phyloP scores from a whole-genome alignment of 2,797 vertebrate species.

The Todus mexicanus region DNA sequence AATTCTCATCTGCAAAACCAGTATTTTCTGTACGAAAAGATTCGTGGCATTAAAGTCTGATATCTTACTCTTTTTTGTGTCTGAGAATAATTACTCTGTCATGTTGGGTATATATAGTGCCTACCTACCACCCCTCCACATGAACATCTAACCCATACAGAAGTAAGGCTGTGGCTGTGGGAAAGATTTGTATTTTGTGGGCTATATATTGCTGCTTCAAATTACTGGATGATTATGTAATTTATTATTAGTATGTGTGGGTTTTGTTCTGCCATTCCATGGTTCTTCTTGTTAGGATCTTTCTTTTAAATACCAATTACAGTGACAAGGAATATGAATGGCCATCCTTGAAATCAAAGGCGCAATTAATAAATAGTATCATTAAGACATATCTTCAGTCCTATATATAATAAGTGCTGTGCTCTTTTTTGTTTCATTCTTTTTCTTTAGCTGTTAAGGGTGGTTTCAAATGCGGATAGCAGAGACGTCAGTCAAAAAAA shows the following conservation, averaged over 20 bases:
- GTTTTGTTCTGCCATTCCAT: neutral
- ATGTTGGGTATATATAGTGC: neutral
- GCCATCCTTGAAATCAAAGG: neutral
- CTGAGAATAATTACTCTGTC: neutral
- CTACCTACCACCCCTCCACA: neutral
- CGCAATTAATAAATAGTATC: neutral
- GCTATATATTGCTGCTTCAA: slow-evolving; percentile 38
- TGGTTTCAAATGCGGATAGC: neutral
- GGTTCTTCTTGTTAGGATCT: neutral
- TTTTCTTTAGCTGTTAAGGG: neutral
- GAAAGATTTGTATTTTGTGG: slow-evolving; percentile 40
- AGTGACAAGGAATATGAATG: neutral
- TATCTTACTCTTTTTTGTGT: neutral
- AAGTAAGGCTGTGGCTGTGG: slow-evolving; percentile 13
- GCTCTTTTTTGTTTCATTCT: neutral
- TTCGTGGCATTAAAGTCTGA: neutral
- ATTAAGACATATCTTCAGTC: neutral
- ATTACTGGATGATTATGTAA: slow-evolving; percentile 41
- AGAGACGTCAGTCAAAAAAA: neutral
- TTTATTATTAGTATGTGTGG: slow-evolving; percentile 33
- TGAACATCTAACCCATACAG: neutral
- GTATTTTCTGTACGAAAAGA: neutral
- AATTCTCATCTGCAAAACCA: neutral
- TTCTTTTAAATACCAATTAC: neutral
- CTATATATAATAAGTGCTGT: neutral